phyloP scores from a whole-genome alignment of 2,113 vertebrate species.

The Ifrita kowaldi region DNA sequence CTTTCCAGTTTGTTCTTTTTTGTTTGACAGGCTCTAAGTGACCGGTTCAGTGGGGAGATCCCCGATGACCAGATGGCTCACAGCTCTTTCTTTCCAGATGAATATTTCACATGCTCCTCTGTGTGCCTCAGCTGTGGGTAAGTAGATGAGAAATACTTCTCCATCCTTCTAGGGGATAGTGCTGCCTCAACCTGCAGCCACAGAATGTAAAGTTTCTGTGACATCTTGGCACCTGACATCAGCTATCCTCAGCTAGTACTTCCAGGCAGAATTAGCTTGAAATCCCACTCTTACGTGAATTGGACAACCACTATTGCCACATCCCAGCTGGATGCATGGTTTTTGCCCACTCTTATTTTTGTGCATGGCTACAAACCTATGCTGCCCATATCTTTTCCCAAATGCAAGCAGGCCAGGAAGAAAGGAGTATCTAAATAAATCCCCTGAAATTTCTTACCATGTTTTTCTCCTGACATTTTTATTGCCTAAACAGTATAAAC shows the following conservation, averaged over 20 bases:
- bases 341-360: background rate
- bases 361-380: background rate
- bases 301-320: background rate
- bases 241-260: background rate
- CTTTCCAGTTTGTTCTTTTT: background rate
- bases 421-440: background rate
- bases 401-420: background rate
- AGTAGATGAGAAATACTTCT: conserved; percentile 47
- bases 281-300: background rate
- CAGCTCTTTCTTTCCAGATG: conserved; percentile 97
- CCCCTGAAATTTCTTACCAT: background rate
- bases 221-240: background rate
- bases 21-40: conserved; percentile 85
- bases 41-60: conserved; percentile 94
- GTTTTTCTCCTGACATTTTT: background rate
- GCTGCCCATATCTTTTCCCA: background rate
- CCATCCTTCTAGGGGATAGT: background rate
- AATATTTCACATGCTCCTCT: conserved; percentile 96
- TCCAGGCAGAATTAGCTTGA: background rate
- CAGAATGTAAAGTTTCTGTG: background rate
- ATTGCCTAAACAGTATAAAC: background rate
- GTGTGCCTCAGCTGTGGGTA: conserved; percentile 97
- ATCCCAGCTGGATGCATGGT: background rate
- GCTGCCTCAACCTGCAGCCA: background rate
- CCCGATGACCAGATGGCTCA: conserved; percentile 90